Base-by-base conservation (phyloP, 2,797 vertebrate genomes). In the Macropodus opercularis region DNA sequence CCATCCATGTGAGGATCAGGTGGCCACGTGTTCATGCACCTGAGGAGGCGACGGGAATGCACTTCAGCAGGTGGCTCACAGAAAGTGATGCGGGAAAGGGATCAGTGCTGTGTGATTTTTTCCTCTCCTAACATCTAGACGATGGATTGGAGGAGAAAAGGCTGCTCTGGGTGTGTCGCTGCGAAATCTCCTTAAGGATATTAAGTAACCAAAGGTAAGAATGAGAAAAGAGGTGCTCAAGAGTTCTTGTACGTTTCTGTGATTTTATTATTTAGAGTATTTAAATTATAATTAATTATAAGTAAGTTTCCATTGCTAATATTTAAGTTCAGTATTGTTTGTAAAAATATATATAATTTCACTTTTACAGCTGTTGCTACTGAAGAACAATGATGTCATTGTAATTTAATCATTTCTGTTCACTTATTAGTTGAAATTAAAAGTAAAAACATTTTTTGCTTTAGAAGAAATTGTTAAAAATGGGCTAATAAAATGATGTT, bases 151-250 rank as follows among this genome's bases (percentile, higher is more conserved):
- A 31, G 0, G 9, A 48, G 35, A 46, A 27, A 14, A 24, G 64
- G 58, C 59, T 50, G 38, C 52, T 67, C 46, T 43, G 59, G 62
- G 47, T 62, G 49, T 57, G 24, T 42, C 63, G 35, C 34, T 69
- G 59, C 66, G 51, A 69, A 49, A 63, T 72, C 71, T 57, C 32
- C n/a, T 1, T 55, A 4, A 84, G 60, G 58, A 75, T 32, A 71
- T 61, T 64, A 39, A 72, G 17, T 63, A 41, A 72, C 3, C 50
- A 18, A 57, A 85, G 84, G 88, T 88, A 84, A 49, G 83, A 58
- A 23, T 3, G 13, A 53, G n/a, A n/a, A n/a, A n/a, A n/a, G n/a
- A 51, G 3, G 27, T 24, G 4, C 9, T 4, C 43, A 9, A 15
- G 8, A 49, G 27, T 5, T 47, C 1, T 42, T 2, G 23, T 3